Evolutionary conservation across 2,797 vertebrate species (phyloP).

Genomic region (Anisognathus igniventris): DNA sequence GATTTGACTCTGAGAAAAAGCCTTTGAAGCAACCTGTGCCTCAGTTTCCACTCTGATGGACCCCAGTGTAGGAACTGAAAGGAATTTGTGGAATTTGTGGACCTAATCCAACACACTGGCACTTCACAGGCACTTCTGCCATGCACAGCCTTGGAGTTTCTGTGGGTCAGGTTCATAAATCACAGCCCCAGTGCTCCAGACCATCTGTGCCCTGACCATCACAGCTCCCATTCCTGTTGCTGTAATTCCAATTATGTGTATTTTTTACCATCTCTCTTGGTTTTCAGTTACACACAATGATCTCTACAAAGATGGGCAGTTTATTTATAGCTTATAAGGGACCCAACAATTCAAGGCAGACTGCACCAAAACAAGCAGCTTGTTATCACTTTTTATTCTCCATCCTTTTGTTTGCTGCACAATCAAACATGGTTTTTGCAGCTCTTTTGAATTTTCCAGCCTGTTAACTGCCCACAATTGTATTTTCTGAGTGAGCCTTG

Average conservation of each 20-base stretch:
- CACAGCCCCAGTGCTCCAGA: background rate
- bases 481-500: background rate
- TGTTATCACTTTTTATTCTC: background rate
- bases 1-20: background rate
- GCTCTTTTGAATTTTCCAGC: background rate
- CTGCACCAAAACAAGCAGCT: background rate
- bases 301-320: background rate
- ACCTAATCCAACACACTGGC: rapidly evolving
- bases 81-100: background rate
- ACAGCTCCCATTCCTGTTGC: background rate
- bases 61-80: background rate
- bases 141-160: background rate
- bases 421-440: background rate
- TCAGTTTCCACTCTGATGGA: background rate
- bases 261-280: background rate
- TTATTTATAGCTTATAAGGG: background rate
- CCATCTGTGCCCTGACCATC: background rate
- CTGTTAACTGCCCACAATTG: background rate
- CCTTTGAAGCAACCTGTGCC: background rate
- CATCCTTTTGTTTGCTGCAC: background rate
- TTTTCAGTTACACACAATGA: background rate
- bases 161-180: background rate
- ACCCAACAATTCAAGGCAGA: background rate
- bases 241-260: background rate
- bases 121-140: background rate